Evolutionary conservation across 2,888 invertebrate genomes (phyloP).

Genomic region (Drosophila acutilabella): DNA sequence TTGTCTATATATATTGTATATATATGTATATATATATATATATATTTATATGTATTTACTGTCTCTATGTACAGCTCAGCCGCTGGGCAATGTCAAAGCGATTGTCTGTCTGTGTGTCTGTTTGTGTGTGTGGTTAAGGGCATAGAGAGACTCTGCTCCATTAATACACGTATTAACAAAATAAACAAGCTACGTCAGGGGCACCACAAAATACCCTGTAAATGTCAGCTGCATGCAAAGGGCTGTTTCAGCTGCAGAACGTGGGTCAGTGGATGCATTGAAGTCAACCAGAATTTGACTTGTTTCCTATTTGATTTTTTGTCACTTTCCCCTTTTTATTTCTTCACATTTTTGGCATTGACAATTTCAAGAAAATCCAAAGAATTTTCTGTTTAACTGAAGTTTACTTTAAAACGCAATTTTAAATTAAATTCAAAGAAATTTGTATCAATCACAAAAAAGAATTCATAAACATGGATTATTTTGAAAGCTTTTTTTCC

Average conservation of each 20-base stretch:
- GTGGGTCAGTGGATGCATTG: background rate
- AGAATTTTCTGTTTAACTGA: no score
- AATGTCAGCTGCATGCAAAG: background rate
- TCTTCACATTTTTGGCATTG: slow-evolving; percentile 8
- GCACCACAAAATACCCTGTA: slow-evolving; percentile 25
- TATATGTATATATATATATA: slow-evolving; percentile 5
- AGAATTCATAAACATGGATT: no score
- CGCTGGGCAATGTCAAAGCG: slow-evolving; percentile 44
- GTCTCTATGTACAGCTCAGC: slow-evolving; percentile 2
- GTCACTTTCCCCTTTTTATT: no score
- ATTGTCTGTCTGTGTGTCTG: slow-evolving; percentile 2
- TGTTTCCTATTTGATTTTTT: background rate
- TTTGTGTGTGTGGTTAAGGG: background rate
- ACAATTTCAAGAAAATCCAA: no score
- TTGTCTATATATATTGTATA: background rate
- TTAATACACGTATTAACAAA: slow-evolving; percentile 53
- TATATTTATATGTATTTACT: background rate
- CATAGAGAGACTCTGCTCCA: slow-evolving; percentile 15
- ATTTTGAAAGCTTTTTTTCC: no score
- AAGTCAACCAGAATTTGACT: slow-evolving; percentile 18
- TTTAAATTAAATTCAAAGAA: no score
- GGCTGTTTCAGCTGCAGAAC: background rate
- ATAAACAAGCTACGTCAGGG: slow-evolving; percentile 45
- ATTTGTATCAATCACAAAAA: no score
- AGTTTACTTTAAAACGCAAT: no score